phyloP scores from a whole-genome alignment of 2,888 invertebrate genomes.

The Hydrotaea diabolus region DNA sequence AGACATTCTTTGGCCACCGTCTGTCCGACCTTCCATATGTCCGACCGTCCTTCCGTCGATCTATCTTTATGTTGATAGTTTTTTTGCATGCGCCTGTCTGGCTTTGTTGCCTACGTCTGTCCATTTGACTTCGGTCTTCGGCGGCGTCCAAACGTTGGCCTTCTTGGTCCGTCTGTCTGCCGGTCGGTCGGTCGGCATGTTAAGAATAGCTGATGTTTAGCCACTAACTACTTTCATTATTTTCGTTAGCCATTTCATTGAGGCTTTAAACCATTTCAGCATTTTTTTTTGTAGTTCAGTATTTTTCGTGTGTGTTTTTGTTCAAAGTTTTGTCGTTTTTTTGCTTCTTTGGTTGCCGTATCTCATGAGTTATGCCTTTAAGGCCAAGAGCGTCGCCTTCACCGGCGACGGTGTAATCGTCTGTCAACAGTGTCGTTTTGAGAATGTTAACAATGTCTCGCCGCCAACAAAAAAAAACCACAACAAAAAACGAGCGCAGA shows the following conservation, averaged over 20 bases:
- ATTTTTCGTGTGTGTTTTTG: no score
- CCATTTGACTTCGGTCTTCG: neutral
- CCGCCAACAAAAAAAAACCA: conserved; percentile 45
- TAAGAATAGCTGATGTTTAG: conserved; percentile 64
- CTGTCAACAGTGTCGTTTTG: conserved; percentile 66
- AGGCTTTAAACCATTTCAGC: conserved; percentile 4
- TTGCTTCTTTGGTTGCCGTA: neutral
- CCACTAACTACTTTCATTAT: conserved; percentile 68
- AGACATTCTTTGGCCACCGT: conserved; percentile 56
- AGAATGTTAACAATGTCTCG: conserved; percentile 64
- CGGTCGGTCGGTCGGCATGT: neutral
- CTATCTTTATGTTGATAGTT: neutral
- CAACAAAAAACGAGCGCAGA: conserved; percentile 31
- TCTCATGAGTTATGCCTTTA: conserved; percentile 47
- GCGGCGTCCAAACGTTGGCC: neutral
- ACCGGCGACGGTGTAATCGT: conserved; percentile 48
- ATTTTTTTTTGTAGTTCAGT: no score
- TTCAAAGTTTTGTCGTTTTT: no score
- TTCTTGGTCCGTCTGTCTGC: neutral
- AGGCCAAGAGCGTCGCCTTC: conserved; percentile 50
- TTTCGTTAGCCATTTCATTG: conserved; percentile 36
- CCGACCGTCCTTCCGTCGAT: neutral
- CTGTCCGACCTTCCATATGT: neutral
- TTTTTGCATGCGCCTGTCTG: neutral
- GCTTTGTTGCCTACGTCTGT: neutral